These are phyloP conservation scores for Netta rufina DNA, from an alignment of 2,797 vertebrate species.

Conservation along the genomic window DNA sequence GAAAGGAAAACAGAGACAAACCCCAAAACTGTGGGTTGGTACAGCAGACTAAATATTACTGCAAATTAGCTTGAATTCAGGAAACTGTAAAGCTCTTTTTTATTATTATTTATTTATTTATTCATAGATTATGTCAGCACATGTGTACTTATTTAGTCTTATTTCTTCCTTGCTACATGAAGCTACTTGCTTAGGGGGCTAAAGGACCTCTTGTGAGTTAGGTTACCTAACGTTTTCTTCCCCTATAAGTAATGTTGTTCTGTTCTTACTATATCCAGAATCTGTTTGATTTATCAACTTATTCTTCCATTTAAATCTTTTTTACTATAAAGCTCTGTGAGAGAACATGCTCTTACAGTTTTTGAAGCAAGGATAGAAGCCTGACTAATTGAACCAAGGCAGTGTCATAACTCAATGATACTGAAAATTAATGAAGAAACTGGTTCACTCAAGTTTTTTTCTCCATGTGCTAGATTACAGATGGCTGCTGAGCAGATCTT, in stretches of 20 bases:
- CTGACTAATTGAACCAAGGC: background rate
- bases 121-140: background rate
- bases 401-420: background rate
- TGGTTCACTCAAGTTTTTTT: background rate
- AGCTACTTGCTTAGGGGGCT: background rate
- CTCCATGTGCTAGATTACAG: background rate
- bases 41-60: background rate
- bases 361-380: background rate
- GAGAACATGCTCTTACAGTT: background rate
- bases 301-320: background rate
- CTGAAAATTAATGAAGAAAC: constrained; percentile 9
- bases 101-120: background rate
- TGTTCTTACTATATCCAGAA: background rate
- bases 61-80: background rate
- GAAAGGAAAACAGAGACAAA: background rate
- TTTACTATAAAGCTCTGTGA: background rate
- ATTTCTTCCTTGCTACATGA: background rate
- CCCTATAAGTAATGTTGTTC: background rate
- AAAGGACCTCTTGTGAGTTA: background rate
- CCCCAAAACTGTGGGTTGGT: background rate
- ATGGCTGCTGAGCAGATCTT: background rate
- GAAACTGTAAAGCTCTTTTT: background rate
- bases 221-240: background rate
- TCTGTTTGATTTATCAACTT: background rate
- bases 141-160: background rate